Evolutionary conservation across 2,888 invertebrate genomes (phyloP), one percentile per base, ranked within the genome.

Genomic region (Lysandra coridon): DNA sequence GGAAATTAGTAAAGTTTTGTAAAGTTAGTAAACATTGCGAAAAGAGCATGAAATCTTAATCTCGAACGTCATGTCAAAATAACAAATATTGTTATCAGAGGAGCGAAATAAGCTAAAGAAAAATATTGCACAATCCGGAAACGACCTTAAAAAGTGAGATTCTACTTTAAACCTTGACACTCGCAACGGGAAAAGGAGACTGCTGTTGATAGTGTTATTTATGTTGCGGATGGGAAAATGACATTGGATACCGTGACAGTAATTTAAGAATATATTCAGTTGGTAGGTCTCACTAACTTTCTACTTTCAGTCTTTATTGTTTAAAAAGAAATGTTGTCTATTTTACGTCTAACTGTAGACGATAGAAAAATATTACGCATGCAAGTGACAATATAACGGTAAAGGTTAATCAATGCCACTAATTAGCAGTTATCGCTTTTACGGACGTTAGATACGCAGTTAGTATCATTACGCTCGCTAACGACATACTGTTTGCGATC

Each of bases 391-490:
- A 37, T 33, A 69, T 69, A 69, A 69, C 33, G 14, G 64, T 30
- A 37, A 37, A 37, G 33, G 33, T 69, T 69, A 69, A 37, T 69
- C 33, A 69, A 23, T 75, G 30, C 75, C 49, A 49, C 49, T 75
- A 49, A 75, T 75, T 74, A 74, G 74, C 74, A 74, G 74, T 74
- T 75, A 75, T 75, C 75, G 30, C 75, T 23, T 75, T 44, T 44
- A 30, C 30, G 75, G 75, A 49, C 75, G 49, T 49, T 49, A 30
- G 75, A 23, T 49, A 30, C 75, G 75, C 49, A 6, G 30, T 75
- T 75, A 23, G 74, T 44, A 44, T 74, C 74, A 69, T 64, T 30
- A 40, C 74, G 74, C 44, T 7, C 69, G 44, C 23, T 74, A n/a
- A 44, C 74, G 40, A 74, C 74, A 74, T 44, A 44, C n/a, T n/a